Evolutionary conservation across 2,888 invertebrate species (phyloP), one percentile per base, ranked within the genome.

Genomic region (Hydrotaea diabolus): DNA sequence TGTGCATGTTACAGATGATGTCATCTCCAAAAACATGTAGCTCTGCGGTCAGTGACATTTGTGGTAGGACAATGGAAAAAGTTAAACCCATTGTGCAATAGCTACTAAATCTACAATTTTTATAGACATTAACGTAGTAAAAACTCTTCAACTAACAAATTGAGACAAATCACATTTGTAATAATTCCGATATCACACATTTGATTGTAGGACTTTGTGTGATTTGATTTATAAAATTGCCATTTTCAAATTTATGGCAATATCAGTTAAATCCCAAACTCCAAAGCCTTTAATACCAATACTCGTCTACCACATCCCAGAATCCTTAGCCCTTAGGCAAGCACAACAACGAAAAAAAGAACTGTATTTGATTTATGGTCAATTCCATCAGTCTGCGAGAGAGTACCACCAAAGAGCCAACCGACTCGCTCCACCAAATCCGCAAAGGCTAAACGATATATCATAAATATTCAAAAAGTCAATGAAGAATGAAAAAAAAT

Each of bases 381-480:
- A 69, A 46, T 46, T 69, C 46, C 43, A 69, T 69, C 69, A 69
- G 69, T 46, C 46, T 43, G 19, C 13, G 43, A 43, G 46, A 62
- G 1, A 26, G 31, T 7, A 31, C 2, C 3, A 31, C 31, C 31
- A 31, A 31, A 31, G 7, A 62, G 13, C 23, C 21, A 21, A n/a
- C n/a, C n/a, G n/a, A n/a, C n/a, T n/a, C n/a, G n/a, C n/a, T n/a
- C 31, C 19, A 59, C 23, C 3, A 59, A 59, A 23, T 64, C 39
- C n/a, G 17, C 31, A 31, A 66, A 36, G 71, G 57, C 43, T 53
- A 77, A 75, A 36, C 79, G 76, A 78, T 76, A 64, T 79, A 77
- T 77, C 82, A 82, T 62, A 85, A 85, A 85, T 85, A 79, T 85
- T 73, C 74, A 80, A 82, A 85, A 75, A 75, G 49, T 43, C 78